Evolutionary conservation across 1,140 invertebrate genomes (phyloP).

Genomic region (Drosophila lini): DNA sequence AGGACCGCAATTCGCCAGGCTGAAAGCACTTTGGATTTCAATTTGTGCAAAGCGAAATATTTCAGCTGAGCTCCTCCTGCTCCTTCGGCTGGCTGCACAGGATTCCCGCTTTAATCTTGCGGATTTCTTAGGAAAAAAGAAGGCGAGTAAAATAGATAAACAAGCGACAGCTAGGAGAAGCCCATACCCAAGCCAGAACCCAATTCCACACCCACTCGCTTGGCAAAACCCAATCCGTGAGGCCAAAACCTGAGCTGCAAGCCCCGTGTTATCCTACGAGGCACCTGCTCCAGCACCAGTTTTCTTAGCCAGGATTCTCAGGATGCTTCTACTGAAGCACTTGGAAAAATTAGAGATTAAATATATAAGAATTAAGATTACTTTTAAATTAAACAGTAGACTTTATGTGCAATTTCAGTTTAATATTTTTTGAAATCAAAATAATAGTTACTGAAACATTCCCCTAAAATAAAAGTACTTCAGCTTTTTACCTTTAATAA

Average conservation of each 20-base stretch:
- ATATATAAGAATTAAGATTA: background rate
- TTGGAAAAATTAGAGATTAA: background rate
- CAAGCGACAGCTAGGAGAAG: conserved; percentile 57
- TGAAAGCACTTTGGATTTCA: conserved; percentile 82
- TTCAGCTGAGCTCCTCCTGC: conserved; percentile 72
- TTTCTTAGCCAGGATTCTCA: conserved; percentile 28
- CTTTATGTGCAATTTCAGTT: fast-evolving
- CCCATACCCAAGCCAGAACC: conserved; percentile 18
- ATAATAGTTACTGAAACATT: fast-evolving
- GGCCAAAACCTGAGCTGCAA: conserved; percentile 48
- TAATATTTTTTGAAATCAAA: background rate
- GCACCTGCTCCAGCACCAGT: conserved; percentile 64
- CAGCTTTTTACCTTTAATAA: fast-evolving
- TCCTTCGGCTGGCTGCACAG: conserved; percentile 25
- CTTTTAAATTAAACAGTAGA: background rate
- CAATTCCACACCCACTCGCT: conserved; percentile 11
- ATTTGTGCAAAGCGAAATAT: conserved; percentile 80
- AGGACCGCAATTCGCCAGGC: conserved; percentile 53
- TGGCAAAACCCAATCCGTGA: conserved; percentile 26
- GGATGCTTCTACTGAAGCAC: conserved; percentile 8
- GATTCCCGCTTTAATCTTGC: conserved; percentile 71
- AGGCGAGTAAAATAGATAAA: conserved; percentile 77
- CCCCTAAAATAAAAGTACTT: fast-evolving
- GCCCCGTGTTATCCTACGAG: conserved; percentile 72
- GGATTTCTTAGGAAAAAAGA: conserved; percentile 67